Conservation (phyloP, 2,113 vertebrate genomes). For the Empidonax alnorum region DNA sequence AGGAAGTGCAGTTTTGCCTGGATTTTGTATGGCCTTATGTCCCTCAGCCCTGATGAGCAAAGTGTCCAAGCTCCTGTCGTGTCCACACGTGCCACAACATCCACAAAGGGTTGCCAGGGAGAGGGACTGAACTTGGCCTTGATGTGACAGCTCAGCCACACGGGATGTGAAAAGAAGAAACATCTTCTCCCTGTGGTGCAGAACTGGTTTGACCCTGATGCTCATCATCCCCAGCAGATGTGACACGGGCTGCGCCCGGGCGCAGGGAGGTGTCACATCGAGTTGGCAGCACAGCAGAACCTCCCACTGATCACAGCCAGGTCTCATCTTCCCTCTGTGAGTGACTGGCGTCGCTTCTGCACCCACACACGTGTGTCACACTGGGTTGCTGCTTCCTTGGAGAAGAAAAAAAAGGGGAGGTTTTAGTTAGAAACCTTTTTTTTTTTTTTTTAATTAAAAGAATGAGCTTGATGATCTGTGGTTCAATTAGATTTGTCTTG, state of each 20-base stretch:
- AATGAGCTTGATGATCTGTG: accelerated
- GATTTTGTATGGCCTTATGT: neutral
- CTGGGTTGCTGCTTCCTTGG: neutral
- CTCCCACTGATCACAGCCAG: neutral
- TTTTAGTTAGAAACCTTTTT: neutral
- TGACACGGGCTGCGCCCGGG: neutral
- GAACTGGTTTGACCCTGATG: neutral
- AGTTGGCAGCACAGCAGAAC: neutral
- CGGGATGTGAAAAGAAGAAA: neutral
- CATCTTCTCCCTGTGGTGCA: neutral
- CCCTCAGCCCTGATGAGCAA: neutral
- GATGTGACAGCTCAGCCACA: neutral
- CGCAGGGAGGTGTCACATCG: neutral
- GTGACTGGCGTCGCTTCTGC: neutral
- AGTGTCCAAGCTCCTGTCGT: neutral
- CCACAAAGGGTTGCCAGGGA: neutral
- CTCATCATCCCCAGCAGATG: neutral
- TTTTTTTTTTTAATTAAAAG: neutral
- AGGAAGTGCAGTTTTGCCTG: neutral
- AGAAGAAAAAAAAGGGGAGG: neutral
- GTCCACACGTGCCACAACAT: neutral
- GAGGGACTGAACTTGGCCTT: neutral
- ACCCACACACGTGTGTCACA: neutral
- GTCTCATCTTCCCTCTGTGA: neutral
- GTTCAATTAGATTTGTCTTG: neutral